Conservation (phyloP, 2,888 invertebrate genomes). For the Pterobdella sp. region DNA sequence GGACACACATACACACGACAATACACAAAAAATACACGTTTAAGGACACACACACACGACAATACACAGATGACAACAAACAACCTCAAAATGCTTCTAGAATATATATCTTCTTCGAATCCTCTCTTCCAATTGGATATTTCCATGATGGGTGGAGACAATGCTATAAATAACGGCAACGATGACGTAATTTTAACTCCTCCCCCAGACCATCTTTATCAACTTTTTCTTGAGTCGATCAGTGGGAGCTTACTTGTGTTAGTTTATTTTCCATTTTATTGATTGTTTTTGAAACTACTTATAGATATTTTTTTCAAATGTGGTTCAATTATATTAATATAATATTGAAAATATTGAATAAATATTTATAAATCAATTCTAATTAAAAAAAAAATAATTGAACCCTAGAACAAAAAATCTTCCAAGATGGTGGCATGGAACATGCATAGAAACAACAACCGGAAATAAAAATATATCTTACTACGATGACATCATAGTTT, state of each 20-base stretch:
- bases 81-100: slow-evolving; percentile 66
- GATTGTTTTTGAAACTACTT: not conserved
- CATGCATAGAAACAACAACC: slow-evolving; percentile 67
- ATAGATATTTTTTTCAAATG: not conserved
- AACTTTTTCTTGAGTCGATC: slow-evolving; percentile 65
- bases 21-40: not conserved
- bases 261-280: slow-evolving; percentile 13
- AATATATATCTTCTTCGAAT: slow-evolving; percentile 55
- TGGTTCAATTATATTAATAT: not conserved
- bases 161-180: slow-evolving; percentile 58
- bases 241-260: slow-evolving; percentile 70
- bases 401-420: slow-evolving; percentile 62
- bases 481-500: slow-evolving; percentile 69
- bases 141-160: slow-evolving; percentile 65
- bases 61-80: slow-evolving; percentile 57
- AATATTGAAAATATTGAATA: not conserved
- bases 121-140: slow-evolving; percentile 74
- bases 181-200: slow-evolving; percentile 72
- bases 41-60: not conserved
- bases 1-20: no score
- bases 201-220: slow-evolving; percentile 67
- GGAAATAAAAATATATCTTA: slow-evolving; percentile 61
- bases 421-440: slow-evolving; percentile 75
- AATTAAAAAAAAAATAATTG: slow-evolving; percentile 8
- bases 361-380: not conserved